Evolutionary conservation across 2,888 invertebrate species (phyloP), one percentile per base, ranked within the genome.

Genomic region (Rotaria sp.): DNA sequence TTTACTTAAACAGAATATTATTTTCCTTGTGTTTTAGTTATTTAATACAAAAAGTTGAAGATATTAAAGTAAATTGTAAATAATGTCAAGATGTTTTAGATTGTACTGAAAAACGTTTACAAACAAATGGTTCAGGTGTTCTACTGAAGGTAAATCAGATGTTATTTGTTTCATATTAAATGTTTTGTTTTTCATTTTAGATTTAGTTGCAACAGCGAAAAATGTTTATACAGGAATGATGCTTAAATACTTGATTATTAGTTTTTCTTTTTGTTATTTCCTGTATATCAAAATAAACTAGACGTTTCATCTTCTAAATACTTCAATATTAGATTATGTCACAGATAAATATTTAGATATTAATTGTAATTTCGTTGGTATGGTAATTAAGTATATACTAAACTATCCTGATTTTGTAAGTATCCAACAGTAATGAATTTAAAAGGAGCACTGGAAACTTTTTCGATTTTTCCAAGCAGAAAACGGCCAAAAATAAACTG

Each of bases 61-160:
- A 80, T 45, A 80, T 80, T n/a, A 80, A 80, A 35, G 21, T 45
- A 3, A 41, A 45, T 45, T 80, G 45, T 45, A 80, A 80, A 26
- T 26, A 80, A 41, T 80, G 80, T n/a, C 45, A 80, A 80, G 80
- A 80, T 45, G 45, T 80, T 80, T 80, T 80, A 45, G 80, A 80
- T 80, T 80, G 80, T n/a, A 45, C 80, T 26, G 80, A 80, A 80
- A 80, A 80, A 80, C 80, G 80, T 45, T 80, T 80, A 80, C 80
- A 80, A n/a, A 45, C 80, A 45, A 45, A 80, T 80, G 80, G 80
- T 80, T 41, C n/a, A n/a, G 80, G 45, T 80, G 45, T 80, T 15
- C 80, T 24, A 45, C 80, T 11, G 80, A 80, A 80, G 75, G 75
- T 75, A 41, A 26, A 45, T 18, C 8, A 26, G 2, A 13, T 13